Evolutionary conservation across 2,113 vertebrate species (phyloP).

Genomic region (Mormoops blainvillei): DNA sequence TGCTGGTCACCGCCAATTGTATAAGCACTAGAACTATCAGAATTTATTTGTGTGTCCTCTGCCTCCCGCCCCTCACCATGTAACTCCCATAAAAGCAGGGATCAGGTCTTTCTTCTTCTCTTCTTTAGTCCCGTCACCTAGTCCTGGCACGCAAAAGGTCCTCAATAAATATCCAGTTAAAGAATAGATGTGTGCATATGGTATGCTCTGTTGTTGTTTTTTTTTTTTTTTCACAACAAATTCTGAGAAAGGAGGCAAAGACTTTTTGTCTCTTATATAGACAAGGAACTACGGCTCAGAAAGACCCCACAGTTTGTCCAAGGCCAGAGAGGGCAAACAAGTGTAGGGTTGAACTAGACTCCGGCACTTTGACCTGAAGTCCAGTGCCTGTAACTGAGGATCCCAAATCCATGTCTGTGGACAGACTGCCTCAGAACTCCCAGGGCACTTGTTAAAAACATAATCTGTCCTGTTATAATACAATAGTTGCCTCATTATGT

Average conservation of each 20-base stretch:
- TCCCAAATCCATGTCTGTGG: not conserved
- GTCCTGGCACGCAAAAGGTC: not conserved
- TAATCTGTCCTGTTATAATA: conserved; percentile 45
- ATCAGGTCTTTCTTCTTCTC: not conserved
- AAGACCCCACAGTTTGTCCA: not conserved
- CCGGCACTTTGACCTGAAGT: not conserved
- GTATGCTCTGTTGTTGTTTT: not conserved
- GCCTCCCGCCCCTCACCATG: not conserved
- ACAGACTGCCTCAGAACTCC: not conserved
- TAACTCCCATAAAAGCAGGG: not conserved
- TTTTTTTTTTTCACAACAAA: not conserved
- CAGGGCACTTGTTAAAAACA: conserved; percentile 48
- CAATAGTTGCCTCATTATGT: conserved; percentile 13
- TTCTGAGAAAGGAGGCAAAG: not conserved
- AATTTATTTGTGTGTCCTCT: not conserved
- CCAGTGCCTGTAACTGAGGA: not conserved
- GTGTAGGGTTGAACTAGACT: not conserved
- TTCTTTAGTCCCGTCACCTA: not conserved
- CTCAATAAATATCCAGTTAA: not conserved
- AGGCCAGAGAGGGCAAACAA: not conserved
- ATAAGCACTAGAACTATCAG: not conserved
- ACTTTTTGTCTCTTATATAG: not conserved
- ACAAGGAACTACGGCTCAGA: not conserved
- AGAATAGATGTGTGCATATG: not conserved
- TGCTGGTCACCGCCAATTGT: not conserved